A percentile compares a stretch with the other conserved stretches of the same genome.
These are phyloP conservation scores for Campoletis sonorensis DNA, from an alignment of 1,140 invertebrate genomes.

Conservation along the genomic window DNA sequence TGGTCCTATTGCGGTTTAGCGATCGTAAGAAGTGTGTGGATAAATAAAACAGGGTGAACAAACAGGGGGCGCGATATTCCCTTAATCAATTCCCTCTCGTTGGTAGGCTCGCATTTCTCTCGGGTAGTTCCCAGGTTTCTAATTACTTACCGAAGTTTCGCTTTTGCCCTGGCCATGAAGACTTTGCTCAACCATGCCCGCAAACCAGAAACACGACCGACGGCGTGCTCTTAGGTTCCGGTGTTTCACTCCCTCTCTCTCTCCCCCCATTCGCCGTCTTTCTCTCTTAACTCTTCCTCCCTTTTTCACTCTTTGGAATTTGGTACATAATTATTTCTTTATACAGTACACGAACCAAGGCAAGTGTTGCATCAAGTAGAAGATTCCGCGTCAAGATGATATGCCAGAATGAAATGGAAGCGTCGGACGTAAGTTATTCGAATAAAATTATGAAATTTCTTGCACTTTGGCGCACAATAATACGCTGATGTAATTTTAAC, in stretches of 20 bases:
- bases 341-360: not conserved
- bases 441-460: no score
- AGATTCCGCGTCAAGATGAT: no score
- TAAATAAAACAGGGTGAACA: constrained; percentile 37
- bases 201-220: constrained; percentile 32
- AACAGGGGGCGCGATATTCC: constrained; percentile 36
- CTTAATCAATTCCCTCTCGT: constrained; percentile 40
- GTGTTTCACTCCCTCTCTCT: not conserved
- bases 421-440: no score
- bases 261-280: not conserved
- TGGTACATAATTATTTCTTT: not conserved
- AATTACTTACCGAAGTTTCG: constrained; percentile 43
- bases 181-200: not conserved
- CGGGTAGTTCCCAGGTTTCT: constrained; percentile 12
- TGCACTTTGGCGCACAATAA: no score
- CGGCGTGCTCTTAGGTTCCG: not conserved
- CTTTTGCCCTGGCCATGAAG: not conserved
- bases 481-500: no score
- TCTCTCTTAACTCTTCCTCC: not conserved
- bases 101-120: constrained; percentile 12
- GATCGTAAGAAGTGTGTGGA: not conserved
- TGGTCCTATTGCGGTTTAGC: no score
- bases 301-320: not conserved
- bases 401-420: no score
- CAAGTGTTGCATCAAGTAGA: not conserved